phyloP scores from a whole-genome alignment of 2,888 invertebrate genomes.

The Hymenopus coronatus region DNA sequence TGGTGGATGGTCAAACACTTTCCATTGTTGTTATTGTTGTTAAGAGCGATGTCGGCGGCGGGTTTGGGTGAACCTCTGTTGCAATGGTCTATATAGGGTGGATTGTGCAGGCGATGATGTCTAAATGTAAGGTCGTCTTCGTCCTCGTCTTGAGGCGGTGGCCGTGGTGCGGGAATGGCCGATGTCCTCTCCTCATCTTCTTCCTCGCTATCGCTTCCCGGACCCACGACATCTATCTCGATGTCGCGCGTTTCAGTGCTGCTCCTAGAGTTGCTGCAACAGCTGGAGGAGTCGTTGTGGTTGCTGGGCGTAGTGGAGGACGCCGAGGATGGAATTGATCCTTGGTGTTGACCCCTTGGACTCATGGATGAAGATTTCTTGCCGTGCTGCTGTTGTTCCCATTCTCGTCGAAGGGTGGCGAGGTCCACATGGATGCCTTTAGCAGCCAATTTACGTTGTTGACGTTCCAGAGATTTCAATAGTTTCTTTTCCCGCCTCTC shows the following conservation, averaged over 20 bases:
- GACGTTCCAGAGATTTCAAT: slow-evolving; percentile 86
- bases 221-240: slow-evolving; percentile 80
- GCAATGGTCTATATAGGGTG: slow-evolving; percentile 17
- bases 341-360: neutral
- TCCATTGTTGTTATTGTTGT: slow-evolving; percentile 49
- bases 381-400: slow-evolving; percentile 71
- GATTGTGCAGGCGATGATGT: slow-evolving; percentile 23
- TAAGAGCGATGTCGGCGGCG: slow-evolving; percentile 41
- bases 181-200: slow-evolving; percentile 60
- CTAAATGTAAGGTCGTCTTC: slow-evolving; percentile 3
- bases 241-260: slow-evolving; percentile 44
- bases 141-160: neutral
- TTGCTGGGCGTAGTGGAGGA: slow-evolving; percentile 22
- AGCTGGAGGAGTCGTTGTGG: slow-evolving; percentile 41
- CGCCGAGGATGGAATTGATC: neutral
- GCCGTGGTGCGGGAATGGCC: slow-evolving; percentile 52
- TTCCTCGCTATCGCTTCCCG: slow-evolving; percentile 68
- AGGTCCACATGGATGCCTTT: slow-evolving; percentile 88
- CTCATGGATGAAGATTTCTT: slow-evolving; percentile 61
- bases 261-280: slow-evolving; percentile 42
- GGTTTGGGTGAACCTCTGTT: neutral
- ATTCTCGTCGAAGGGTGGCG: slow-evolving; percentile 79
- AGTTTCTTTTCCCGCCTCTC: slow-evolving; percentile 88
- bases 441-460: slow-evolving; percentile 86
- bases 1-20: neutral